Base-by-base conservation (phyloP, 2,888 invertebrate genomes). In the Thera obeliscata region DNA sequence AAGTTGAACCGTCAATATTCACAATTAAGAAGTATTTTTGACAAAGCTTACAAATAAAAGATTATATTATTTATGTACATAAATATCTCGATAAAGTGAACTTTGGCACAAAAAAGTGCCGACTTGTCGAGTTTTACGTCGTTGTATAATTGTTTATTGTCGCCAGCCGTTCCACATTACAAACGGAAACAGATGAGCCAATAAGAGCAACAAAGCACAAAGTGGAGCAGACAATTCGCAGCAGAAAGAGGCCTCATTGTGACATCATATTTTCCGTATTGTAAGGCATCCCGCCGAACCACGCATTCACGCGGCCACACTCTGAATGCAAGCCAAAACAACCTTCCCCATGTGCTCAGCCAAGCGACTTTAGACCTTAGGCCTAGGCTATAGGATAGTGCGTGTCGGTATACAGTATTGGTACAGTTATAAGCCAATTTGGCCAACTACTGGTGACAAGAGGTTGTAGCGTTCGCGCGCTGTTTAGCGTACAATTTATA, bases 341-440 rank as follows among this genome's bases (percentile, higher is more conserved):
- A 61, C 43, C 22, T 49, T 41, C 36, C 12, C 59, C 12, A 59
- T 6, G 3, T n/a, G 8, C 9, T 33, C 56, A 63, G 62, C 35
- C 65, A 62, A 50, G 57, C 36, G 8, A 75, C 62, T 72, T 38
- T 66, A 38, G 49, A 55, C 67, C 64, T 64, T 76, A 72, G 41
- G 0, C 0, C 0, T 2, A 2, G 48, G 2, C 35, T 22, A 48
- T 56, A 74, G 68, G 64, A 52, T 66, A 9, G 52, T 22, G 52
- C 62, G 57, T 65, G 11, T 11, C 49, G 33, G 59, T 9, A 36
- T 46, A 12, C n/a, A 52, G 22, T 7, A 57, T 68, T 52, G 63
- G 68, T 52, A 52, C 61, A 61, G 75, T 75, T 77, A 76, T 78
- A 75, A 78, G 81, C 83, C 83, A 84, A 84, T 86, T 87, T 87